Evolutionary conservation across 2,888 invertebrate genomes (phyloP), one percentile per base, ranked within the genome.

Genomic region (Caenorhabditis imperialis): DNA sequence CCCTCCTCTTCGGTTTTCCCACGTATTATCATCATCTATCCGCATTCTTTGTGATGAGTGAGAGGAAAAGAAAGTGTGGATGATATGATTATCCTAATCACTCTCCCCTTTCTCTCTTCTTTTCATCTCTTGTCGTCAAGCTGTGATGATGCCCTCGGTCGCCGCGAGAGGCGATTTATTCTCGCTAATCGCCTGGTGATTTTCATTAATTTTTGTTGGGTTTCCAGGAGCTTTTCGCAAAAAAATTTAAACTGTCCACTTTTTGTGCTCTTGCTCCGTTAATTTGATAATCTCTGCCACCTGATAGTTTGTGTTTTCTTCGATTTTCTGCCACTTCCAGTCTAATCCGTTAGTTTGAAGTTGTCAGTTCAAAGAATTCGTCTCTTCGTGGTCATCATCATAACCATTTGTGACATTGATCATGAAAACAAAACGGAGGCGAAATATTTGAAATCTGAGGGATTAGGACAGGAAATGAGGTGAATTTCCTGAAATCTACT

Each of bases 21-120:
- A 58, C 58, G 51, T 60, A 60, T 60, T 67, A 67, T 67, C 37
- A 51, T 51, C 30, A 45, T 18, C 35, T 48, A 35, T 10, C 4
- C 33, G 30, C 20, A 12, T 6, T 42, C 18, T 55, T 23, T 55
- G 20, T 45, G 22, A n/a, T 60, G 57, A 20, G 40, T 40, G 40
- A n/a, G n/a, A 6, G 35, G 40, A 50, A 57, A 38, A 50, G 58
- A 67, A 57, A 60, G 69, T 61, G 69, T 60, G 58, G 69, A 70
- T 70, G 69, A 70, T 60, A 70, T 70, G 69, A 70, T 70, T 70
- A 70, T 70, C 60, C 60, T 70, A 70, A 70, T 71, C 71, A 62
- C 71, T 62, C 61, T 62, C 55, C 51, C 40, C 54, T 55, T 60
- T 50, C 37, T 51, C 35, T 22, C 45, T 22, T 1, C 30, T 30